Percentiles rank a stretch among this genome's conserved stretches.
phyloP scores from a whole-genome alignment of 92 coral and sea anemone genomes.

The Siderastrea radians region DNA sequence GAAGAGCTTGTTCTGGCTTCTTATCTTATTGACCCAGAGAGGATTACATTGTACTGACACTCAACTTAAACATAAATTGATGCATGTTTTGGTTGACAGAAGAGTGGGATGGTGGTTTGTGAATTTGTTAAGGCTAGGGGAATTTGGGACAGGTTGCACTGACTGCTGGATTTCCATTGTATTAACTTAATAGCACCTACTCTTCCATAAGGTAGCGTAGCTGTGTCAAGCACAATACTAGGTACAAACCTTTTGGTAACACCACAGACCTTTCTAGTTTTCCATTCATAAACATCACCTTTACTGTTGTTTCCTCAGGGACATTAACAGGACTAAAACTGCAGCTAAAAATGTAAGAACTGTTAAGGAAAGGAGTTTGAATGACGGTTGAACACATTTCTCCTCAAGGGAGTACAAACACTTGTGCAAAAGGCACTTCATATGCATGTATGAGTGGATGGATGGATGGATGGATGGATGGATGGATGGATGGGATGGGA shows the following conservation, averaged over 20 bases:
- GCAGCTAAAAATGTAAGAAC: constrained; percentile 19
- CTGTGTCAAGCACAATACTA: not conserved
- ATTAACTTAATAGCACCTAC: too few relatives aligned
- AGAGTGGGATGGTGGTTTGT: too few relatives aligned
- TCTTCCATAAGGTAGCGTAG: not conserved
- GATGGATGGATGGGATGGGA: too few relatives aligned
- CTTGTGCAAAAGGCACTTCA: too few relatives aligned
- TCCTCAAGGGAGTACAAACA: not conserved
- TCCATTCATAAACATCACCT: constrained; percentile 29
- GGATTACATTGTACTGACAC: too few relatives aligned
- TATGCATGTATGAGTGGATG: too few relatives aligned
- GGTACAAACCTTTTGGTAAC: constrained; percentile 22
- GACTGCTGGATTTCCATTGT: not conserved
- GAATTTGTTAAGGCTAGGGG: too few relatives aligned
- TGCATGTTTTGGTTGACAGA: too few relatives aligned
- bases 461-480: too few relatives aligned
- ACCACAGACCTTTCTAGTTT: constrained; percentile 34
- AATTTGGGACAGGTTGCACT: not conserved
- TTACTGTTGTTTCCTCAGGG: constrained; percentile 2
- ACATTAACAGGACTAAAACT: not conserved
- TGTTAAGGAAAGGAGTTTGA: constrained; percentile 1
- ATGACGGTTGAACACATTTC: not conserved
- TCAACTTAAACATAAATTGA: too few relatives aligned
- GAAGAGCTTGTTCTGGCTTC: not conserved
- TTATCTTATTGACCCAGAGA: too few relatives aligned